These are phyloP conservation scores for Platerodrilus igneus DNA, from an alignment of 2,888 invertebrate genomes.

Conservation along the genomic window DNA sequence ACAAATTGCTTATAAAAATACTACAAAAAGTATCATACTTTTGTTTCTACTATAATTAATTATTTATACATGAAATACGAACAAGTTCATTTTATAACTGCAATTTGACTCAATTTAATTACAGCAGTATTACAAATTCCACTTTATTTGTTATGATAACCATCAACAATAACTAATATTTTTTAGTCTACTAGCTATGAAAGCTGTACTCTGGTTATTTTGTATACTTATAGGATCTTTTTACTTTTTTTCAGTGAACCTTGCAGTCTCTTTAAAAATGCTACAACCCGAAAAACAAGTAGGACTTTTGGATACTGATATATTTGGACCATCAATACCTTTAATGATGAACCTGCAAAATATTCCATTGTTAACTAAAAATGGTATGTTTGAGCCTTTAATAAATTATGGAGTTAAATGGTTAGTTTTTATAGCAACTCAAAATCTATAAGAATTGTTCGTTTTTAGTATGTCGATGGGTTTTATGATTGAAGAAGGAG, in stretches of 20 bases:
- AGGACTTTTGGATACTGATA: slow-evolving; percentile 88
- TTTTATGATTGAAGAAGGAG: slow-evolving; percentile 75
- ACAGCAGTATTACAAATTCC: too few relatives aligned
- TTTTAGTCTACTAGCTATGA: too few relatives aligned
- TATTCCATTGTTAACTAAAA: slow-evolving; percentile 71
- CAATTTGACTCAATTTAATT: too few relatives aligned
- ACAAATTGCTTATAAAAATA: too few relatives aligned
- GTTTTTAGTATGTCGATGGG: slow-evolving; percentile 88
- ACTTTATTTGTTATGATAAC: too few relatives aligned
- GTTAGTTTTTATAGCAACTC: slow-evolving; percentile 49
- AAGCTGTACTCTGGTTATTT: too few relatives aligned
- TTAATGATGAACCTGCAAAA: slow-evolving; percentile 90
- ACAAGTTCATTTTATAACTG: too few relatives aligned
- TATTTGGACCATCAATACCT: slow-evolving; percentile 92
- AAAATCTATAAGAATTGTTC: neutral
- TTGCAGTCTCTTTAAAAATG: slow-evolving; percentile 73
- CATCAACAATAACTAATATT: too few relatives aligned
- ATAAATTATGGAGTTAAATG: slow-evolving; percentile 92
- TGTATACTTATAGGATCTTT: too few relatives aligned
- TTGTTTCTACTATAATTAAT: too few relatives aligned
- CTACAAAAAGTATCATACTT: too few relatives aligned
- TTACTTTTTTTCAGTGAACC: slow-evolving; percentile 62
- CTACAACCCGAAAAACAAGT: slow-evolving; percentile 63
- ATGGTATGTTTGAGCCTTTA: slow-evolving; percentile 80
- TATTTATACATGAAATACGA: too few relatives aligned